Conservation (phyloP, 1,140 invertebrate species). For the Aphidius ervi region DNA sequence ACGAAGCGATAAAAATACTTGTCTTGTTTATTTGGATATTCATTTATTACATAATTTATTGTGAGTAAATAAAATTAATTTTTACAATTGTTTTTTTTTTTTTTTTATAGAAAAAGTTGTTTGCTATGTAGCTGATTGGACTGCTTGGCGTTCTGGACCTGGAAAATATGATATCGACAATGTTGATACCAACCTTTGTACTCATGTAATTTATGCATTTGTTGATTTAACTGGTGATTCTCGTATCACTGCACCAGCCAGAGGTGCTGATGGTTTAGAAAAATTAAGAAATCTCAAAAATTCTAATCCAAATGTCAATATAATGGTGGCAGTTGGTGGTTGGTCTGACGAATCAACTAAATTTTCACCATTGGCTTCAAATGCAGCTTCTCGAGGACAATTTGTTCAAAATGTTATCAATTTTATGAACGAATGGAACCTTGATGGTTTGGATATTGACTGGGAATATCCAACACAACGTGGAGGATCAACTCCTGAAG, state of each 20-base stretch:
- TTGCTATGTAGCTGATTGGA: constrained; percentile 75
- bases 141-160: constrained; percentile 63
- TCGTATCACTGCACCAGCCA: constrained; percentile 52
- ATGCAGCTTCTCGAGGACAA: constrained; percentile 59
- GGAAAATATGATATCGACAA: constrained; percentile 65
- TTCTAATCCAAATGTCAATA: constrained; percentile 35
- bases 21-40: too few species aligned
- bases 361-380: constrained; percentile 74
- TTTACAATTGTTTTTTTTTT: too few species aligned
- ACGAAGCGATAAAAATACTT: too few species aligned
- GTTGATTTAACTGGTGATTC: constrained; percentile 60
- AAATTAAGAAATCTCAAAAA: background rate
- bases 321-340: constrained; percentile 37
- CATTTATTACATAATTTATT: too few species aligned
- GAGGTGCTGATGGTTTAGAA: constrained; percentile 28
- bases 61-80: too few species aligned
- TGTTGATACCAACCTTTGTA: constrained; percentile 65
- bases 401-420: constrained; percentile 68
- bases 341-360: constrained; percentile 66
- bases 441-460: constrained; percentile 78
- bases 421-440: constrained; percentile 71
- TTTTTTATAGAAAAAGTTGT: constrained; percentile 57
- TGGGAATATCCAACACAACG: constrained; percentile 64
- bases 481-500: constrained; percentile 53
- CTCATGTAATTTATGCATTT: constrained; percentile 73